Base-by-base conservation (phyloP, 2,888 invertebrate genomes). In the Cheilosia impressa region DNA sequence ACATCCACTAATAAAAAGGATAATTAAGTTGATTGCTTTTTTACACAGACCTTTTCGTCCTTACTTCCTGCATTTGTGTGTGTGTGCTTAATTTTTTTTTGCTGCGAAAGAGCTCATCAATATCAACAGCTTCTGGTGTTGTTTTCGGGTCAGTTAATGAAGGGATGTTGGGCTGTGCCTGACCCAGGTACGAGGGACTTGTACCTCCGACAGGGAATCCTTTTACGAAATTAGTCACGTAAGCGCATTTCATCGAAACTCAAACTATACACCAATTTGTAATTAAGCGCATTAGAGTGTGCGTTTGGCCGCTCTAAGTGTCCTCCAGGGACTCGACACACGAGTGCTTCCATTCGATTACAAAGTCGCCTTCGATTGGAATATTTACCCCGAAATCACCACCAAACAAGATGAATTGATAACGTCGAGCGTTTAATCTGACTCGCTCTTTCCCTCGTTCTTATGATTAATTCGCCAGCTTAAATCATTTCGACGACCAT, bases 21-120 rank as follows among this genome's bases (percentile, higher is more conserved):
- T 85, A 85, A 85, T 85, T 81, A 81, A 85, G 76, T 81, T 85
- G 85, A 85, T 85, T 85, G 81, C 85, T 81, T 85, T 84, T 81
- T 80, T 80, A 60, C 85, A 63, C 38, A 81, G 55, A 15, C 19
- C 34, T 79, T 31, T 38, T 17, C 15, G 34, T 79, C 41, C 34
- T 62, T 62, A 45, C 19, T 58, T 43, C 68, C 45, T 34, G 3
- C 10, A 34, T 34, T 34, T 10, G 34, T 34, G 34, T 10, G 34
- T 34, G 34, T 34, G 34, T 2, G 63, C 43, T 60, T 34, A 45
- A 55, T 57, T 22, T 47, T 31, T 45, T 79, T 75, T 69, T 41
- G 57, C 75, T 63, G 65, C 72, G 43, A 85, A 71, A 57, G 85
- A 68, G 47, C 85, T 81, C 85, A 81, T 85, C 85, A 77, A 85